Evolutionary conservation across 2,888 invertebrate species (phyloP).

Genomic region (Gnatocerus cornutus): DNA sequence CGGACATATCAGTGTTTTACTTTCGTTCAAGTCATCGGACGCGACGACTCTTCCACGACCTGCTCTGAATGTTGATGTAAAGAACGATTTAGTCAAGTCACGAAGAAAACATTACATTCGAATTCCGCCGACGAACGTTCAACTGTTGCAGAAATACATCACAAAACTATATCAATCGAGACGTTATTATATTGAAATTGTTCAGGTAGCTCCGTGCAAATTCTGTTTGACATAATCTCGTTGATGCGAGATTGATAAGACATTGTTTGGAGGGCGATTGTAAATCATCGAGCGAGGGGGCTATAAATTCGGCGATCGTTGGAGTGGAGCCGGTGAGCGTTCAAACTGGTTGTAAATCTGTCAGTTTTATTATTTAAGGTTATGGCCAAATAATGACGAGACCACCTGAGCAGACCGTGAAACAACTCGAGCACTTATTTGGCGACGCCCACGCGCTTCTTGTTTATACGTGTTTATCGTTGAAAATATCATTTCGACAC

Average conservation of each 20-base stretch:
- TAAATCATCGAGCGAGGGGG: constrained; percentile 14
- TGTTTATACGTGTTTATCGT: constrained; percentile 50
- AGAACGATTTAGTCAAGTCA: constrained; percentile 60
- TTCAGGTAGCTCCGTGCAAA: constrained; percentile 19
- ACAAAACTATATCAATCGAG: constrained; percentile 63
- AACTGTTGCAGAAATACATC: constrained; percentile 68
- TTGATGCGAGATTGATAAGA: constrained; percentile 5
- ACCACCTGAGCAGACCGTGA: not conserved
- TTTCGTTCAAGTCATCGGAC: constrained; percentile 54
- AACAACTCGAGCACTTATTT: constrained; percentile 4
- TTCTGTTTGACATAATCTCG: constrained; percentile 9
- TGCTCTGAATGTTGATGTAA: constrained; percentile 56
- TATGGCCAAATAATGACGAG: constrained; percentile 3
- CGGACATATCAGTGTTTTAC: constrained; percentile 56
- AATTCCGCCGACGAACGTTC: constrained; percentile 63
- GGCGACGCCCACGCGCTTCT: constrained; percentile 5
- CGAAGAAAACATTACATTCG: constrained; percentile 65
- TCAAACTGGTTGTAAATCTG: constrained; percentile 19
- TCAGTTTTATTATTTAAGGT: constrained; percentile 26
- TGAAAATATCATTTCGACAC: constrained; percentile 52
- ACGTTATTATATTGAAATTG: constrained; percentile 64
- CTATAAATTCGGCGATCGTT: constrained; percentile 17
- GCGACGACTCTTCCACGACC: constrained; percentile 40
- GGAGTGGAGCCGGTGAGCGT: not conserved
- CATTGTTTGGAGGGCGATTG: constrained; percentile 1